These are phyloP conservation scores for Brachyhypopomus gauderio DNA, from an alignment of 2,113 vertebrate species.

Conservation along the genomic window DNA sequence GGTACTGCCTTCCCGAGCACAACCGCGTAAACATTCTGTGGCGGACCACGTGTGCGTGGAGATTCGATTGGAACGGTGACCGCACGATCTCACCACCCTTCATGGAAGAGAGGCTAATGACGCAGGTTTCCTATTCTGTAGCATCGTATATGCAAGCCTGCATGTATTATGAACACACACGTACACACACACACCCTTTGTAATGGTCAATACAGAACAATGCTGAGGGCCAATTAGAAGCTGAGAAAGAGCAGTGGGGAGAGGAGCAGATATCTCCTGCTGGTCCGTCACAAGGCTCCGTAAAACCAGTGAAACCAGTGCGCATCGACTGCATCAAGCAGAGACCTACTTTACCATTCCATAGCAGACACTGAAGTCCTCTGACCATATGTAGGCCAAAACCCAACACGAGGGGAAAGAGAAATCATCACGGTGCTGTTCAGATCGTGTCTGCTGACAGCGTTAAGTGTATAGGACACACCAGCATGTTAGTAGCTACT, in stretches of 20 bases:
- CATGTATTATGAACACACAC: neutral
- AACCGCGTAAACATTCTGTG: too few relatives aligned
- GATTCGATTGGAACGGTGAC: too few relatives aligned
- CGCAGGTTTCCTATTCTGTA: too few relatives aligned
- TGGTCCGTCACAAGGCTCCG: slow-evolving; percentile 30
- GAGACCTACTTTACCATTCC: slow-evolving; percentile 58
- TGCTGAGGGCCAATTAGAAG: neutral
- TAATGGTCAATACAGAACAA: neutral
- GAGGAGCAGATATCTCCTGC: slow-evolving; percentile 47
- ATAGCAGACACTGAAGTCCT: slow-evolving; percentile 48
- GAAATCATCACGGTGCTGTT: neutral
- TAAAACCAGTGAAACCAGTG: slow-evolving; percentile 67
- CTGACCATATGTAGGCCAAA: slow-evolving; percentile 44
- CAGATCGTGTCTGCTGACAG: neutral
- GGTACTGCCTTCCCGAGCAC: too few relatives aligned
- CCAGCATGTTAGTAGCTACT: neutral
- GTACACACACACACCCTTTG: too few relatives aligned
- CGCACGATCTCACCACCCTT: too few relatives aligned
- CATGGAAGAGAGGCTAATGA: too few relatives aligned
- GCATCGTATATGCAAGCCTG: too few relatives aligned
- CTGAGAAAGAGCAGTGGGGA: neutral
- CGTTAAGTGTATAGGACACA: neutral
- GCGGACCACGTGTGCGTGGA: too few relatives aligned
- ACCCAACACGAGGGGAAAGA: neutral
- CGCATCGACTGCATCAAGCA: slow-evolving; percentile 67